Conservation (phyloP, 2,797 vertebrate species). For the Eremophila alpestris region DNA sequence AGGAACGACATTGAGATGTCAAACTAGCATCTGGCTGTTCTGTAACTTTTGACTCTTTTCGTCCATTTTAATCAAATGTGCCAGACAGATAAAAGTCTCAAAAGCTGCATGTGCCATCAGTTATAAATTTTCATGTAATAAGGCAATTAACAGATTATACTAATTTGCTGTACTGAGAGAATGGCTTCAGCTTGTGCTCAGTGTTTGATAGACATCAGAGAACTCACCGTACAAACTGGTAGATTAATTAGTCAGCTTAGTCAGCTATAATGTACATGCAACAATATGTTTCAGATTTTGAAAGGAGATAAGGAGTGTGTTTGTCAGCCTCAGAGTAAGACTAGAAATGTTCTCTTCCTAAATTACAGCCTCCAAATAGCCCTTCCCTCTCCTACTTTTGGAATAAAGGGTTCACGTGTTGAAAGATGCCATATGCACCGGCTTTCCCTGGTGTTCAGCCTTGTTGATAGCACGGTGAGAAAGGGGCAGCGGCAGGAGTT, state of each 20-base stretch:
- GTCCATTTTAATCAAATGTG: neutral
- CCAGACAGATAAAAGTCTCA: neutral
- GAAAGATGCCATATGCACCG: neutral
- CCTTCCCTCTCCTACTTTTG: neutral
- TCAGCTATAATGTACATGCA: neutral
- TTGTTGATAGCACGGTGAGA: neutral
- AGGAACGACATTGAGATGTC: neutral
- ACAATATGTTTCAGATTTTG: neutral
- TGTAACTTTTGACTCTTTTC: neutral
- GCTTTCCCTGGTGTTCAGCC: neutral
- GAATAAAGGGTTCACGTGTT: neutral
- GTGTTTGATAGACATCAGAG: neutral
- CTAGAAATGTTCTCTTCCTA: neutral
- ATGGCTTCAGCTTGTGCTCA: neutral
- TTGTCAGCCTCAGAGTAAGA: neutral
- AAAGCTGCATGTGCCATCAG: neutral
- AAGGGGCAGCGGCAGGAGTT: neutral
- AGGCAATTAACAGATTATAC: neutral
- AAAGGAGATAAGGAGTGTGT: neutral
- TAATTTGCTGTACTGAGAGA: neutral
- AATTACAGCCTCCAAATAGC: accelerated
- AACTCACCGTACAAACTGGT: neutral
- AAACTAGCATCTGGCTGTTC: neutral
- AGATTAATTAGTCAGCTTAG: neutral
- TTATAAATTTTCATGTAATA: neutral